These are phyloP conservation scores for Eupristina koningsbergeri DNA, from an alignment of 1,140 invertebrate genomes.

Conservation along the genomic window DNA sequence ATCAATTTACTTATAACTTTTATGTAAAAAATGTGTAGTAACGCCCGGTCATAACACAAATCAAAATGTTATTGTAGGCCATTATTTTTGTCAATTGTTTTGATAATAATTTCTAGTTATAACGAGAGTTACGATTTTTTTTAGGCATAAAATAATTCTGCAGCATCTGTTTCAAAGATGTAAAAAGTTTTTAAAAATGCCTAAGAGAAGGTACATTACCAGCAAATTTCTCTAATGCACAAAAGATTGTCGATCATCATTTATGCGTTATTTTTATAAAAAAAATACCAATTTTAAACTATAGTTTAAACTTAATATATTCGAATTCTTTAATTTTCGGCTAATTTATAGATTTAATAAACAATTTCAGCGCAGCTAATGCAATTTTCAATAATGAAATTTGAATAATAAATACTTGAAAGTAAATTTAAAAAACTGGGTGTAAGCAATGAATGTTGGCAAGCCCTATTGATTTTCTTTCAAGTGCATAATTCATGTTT, in stretches of 20 bases:
- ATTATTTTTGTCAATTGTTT: neutral
- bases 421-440: neutral
- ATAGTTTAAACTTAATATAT: neutral
- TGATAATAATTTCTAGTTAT: neutral
- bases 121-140: neutral
- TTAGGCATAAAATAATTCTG: neutral
- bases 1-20: neutral
- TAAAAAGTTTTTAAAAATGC: conserved; percentile 26
- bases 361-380: neutral
- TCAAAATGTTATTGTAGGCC: neutral
- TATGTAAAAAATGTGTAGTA: neutral
- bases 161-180: neutral
- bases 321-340: neutral
- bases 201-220: neutral
- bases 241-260: neutral
- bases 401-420: conserved; percentile 13
- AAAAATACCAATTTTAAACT: neutral
- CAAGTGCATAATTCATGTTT: conserved; percentile 32
- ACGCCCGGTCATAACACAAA: neutral
- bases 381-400: conserved; percentile 20
- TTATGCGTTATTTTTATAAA: conserved; percentile 2
- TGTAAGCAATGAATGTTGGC: neutral
- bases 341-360: neutral
- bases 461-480: conserved; percentile 28
- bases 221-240: conserved; percentile 20